Base-by-base conservation (phyloP, 2,113 vertebrate species). In the Laterallus jamaicensis region DNA sequence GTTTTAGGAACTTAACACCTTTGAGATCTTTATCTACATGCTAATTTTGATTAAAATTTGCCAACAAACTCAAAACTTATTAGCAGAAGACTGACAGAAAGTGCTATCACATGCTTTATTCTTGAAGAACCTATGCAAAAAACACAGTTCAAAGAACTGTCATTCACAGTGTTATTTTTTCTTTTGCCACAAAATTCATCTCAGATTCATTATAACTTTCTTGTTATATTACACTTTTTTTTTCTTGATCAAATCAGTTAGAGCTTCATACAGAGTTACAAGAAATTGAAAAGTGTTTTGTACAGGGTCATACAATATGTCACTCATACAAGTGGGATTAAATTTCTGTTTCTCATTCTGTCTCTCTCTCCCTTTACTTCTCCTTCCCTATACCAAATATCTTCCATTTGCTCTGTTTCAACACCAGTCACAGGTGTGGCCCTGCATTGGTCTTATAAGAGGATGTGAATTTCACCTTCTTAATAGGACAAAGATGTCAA, bases 21-120 rank as follows among this genome's bases (percentile, higher is more conserved):
- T 55, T 2, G 6, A 78, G 64, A 71, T 42, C 40, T 59, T 44
- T 49, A 8, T 47, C 84, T 64, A 20, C 22, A 11, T 52, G 78
- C 29, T 89, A 79, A 83, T 75, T 79, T 85, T 71, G 74, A 78
- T 91, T 82, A 71, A 71, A 80, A 70, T 82, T 93, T 87, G 62
- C 78, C 62, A 71, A 56, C 20, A 80, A 73, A 80, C 32, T 71
- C 78, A 26, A 37, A 76, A 89, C 20, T 82, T 87, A 58, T 22
- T 91, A 91, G 35, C 59, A 84, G 39, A 60, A 82, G 47, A 52
- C 32, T 91, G 86, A 83, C 68, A 96, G 69, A 62, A 85, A 64
- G 25, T 37, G 60, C 12, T 66, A 56, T 47, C 73, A 40, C 32
- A 4, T 6, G 15, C 6, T 52, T 93, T 78, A 91, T 75, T 83